Conservation (phyloP, 1,140 invertebrate genomes). For the Hormaphis cornu region DNA sequence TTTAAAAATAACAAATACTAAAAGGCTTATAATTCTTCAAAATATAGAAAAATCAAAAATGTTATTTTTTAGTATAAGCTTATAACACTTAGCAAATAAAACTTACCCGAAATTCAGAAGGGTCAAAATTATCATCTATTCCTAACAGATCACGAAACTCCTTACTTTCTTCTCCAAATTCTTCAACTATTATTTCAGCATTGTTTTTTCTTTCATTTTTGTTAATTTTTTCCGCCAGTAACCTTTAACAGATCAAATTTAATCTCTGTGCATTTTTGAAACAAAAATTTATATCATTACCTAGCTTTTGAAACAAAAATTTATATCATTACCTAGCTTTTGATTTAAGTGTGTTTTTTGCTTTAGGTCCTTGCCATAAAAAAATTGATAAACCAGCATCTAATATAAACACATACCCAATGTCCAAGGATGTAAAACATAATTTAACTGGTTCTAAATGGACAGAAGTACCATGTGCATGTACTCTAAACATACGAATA, state of each 20-base stretch:
- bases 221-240: slow-evolving; percentile 97
- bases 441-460: slow-evolving; percentile 85
- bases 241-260: slow-evolving; percentile 42
- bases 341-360: slow-evolving; percentile 90
- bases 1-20: background rate
- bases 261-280: background rate
- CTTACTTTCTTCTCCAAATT: slow-evolving; percentile 66
- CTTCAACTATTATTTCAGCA: slow-evolving; percentile 78
- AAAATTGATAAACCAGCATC: slow-evolving; percentile 80
- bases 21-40: too few relatives aligned
- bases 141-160: slow-evolving; percentile 76
- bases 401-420: slow-evolving; percentile 82
- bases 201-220: slow-evolving; percentile 96
- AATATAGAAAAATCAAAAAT: too few relatives aligned
- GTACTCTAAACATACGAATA: slow-evolving; percentile 78
- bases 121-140: slow-evolving; percentile 43
- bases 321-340: slow-evolving; percentile 64
- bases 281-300: slow-evolving; percentile 23
- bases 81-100: background rate
- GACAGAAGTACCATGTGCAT: slow-evolving; percentile 71
- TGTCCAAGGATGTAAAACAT: slow-evolving; percentile 64
- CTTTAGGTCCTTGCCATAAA: slow-evolving; percentile 85
- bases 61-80: background rate
- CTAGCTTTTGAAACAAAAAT: slow-evolving; percentile 69
- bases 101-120: slow-evolving; percentile 32